Percentiles rank a stretch among this genome's conserved stretches.
phyloP scores from a whole-genome alignment of 1,140 invertebrate genomes.

The Chlorops oryzae region DNA sequence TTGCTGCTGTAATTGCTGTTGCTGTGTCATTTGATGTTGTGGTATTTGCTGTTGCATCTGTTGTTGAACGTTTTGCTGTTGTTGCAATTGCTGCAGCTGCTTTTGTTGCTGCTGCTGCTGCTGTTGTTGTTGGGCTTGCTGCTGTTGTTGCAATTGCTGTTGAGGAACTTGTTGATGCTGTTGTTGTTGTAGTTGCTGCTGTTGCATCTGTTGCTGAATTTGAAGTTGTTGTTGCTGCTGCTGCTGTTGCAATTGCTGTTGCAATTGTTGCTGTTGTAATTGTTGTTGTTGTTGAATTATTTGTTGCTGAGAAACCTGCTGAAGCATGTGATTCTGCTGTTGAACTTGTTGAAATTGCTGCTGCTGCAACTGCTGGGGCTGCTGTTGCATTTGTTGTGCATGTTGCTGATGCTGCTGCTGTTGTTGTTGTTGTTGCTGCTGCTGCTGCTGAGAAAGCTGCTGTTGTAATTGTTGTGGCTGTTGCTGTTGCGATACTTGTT shows the following conservation, averaged over 20 bases:
- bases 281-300: slow-evolving; percentile 24
- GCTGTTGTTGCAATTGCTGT: slow-evolving; percentile 35
- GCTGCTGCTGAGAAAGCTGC: slow-evolving; percentile 16
- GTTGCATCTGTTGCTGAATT: slow-evolving; percentile 30
- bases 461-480: slow-evolving; percentile 17
- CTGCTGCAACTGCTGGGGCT: slow-evolving; percentile 11
- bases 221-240: slow-evolving; percentile 26
- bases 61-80: slow-evolving; percentile 22
- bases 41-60: slow-evolving; percentile 16
- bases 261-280: slow-evolving; percentile 27
- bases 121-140: slow-evolving; percentile 47
- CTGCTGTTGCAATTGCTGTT: slow-evolving; percentile 22
- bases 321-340: slow-evolving; percentile 35
- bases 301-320: slow-evolving; percentile 37
- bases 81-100: slow-evolving; percentile 31
- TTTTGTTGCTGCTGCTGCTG: slow-evolving; percentile 39
- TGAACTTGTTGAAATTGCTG: slow-evolving; percentile 12
- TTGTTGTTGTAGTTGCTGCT: slow-evolving; percentile 16
- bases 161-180: slow-evolving; percentile 5
- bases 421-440: slow-evolving; percentile 18
- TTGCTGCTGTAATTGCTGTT: slow-evolving; percentile 30
- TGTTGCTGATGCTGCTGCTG: slow-evolving; percentile 4
- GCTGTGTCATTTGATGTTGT: slow-evolving; percentile 16
- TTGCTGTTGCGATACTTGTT: slow-evolving; percentile 18
- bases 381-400: not conserved